phyloP scores from a whole-genome alignment of 2,888 invertebrate species.

The Thymelicus sylvestris region DNA sequence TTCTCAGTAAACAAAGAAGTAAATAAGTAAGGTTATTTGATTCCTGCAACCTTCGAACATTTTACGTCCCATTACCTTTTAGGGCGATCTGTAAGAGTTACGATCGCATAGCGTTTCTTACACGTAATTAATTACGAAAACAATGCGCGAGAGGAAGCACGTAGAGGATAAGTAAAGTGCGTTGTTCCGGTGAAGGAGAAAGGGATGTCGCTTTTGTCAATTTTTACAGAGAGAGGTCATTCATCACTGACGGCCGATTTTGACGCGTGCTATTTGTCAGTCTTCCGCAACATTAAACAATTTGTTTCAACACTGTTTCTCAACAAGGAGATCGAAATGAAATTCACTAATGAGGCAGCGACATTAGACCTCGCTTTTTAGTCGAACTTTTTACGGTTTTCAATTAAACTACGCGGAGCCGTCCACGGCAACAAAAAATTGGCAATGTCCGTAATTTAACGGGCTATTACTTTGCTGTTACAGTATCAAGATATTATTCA shows the following conservation, averaged over 20 bases:
- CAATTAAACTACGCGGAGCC: conserved; percentile 1
- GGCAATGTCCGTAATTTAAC: conserved; percentile 17
- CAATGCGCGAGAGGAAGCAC: too few relatives aligned
- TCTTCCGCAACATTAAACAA: conserved; percentile 3
- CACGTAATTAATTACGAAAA: too few relatives aligned
- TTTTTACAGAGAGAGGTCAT: not conserved
- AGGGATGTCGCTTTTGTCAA: not conserved
- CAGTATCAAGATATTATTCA: conserved; percentile 12
- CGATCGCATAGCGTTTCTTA: too few relatives aligned
- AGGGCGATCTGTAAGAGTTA: too few relatives aligned
- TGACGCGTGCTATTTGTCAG: not conserved
- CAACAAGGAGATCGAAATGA: not conserved
- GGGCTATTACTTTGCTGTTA: conserved; percentile 24
- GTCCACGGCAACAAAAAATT: not conserved
- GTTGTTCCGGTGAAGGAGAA: not conserved
- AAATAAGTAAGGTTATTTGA: too few relatives aligned
- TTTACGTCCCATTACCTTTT: too few relatives aligned
- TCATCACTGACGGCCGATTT: not conserved
- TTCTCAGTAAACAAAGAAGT: too few relatives aligned
- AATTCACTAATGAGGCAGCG: not conserved
- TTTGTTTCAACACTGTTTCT: not conserved
- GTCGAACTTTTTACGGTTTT: not conserved
- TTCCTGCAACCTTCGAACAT: too few relatives aligned
- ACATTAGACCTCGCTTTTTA: not conserved
- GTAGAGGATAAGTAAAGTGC: not conserved